These are phyloP conservation scores for Gymnoscopelus braueri DNA, from an alignment of 2,797 vertebrate genomes.

Conservation along the genomic window DNA sequence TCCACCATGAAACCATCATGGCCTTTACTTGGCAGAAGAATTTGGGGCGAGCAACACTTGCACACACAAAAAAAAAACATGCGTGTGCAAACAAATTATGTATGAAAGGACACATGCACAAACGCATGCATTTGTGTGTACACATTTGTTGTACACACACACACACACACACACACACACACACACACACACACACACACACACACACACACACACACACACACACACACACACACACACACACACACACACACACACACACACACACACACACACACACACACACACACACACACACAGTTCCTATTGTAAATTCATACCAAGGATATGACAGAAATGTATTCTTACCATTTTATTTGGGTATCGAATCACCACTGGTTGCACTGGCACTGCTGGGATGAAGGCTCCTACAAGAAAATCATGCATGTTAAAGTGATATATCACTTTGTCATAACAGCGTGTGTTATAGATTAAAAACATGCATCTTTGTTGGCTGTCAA, in stretches of 20 bases:
- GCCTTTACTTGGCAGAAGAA: not conserved
- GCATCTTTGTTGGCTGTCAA: no score
- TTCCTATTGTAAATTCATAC: no score
- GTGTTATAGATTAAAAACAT: not conserved
- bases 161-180: no score
- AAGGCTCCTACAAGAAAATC: constrained; percentile 86
- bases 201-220: no score
- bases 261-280: no score
- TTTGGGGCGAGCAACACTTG: not conserved
- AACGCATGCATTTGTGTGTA: not conserved
- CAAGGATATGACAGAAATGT: no score
- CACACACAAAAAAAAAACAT: not conserved
- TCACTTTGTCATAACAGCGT: not conserved
- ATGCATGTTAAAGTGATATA: not conserved
- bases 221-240: no score
- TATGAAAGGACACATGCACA: not conserved
- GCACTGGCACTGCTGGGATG: constrained; percentile 95
- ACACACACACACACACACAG: no score
- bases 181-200: no score
- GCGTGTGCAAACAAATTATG: no score
- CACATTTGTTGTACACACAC: not conserved
- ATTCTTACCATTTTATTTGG: constrained; percentile 92
- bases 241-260: no score
- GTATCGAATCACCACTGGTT: constrained; percentile 95
- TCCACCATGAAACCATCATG: no score